Evolutionary conservation across 2,797 vertebrate genomes (phyloP).

Genomic region (Rhinella marina): DNA sequence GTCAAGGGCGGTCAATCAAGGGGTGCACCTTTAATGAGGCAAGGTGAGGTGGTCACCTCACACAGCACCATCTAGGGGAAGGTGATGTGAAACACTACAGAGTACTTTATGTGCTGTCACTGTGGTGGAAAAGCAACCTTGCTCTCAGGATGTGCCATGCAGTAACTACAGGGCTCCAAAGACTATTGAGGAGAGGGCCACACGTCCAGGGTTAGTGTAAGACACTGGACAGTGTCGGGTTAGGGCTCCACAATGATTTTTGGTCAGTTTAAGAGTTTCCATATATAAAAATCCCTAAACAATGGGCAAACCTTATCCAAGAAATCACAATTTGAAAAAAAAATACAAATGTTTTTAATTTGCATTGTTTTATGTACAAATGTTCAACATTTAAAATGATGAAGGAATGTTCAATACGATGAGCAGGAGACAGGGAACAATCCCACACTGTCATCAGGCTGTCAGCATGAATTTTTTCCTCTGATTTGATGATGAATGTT

Average conservation of each 20-base stretch:
- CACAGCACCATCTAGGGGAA: too few relatives aligned
- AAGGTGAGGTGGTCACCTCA: too few relatives aligned
- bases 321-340: conserved; percentile 22
- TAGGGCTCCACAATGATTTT: neutral
- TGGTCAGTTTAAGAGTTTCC: neutral
- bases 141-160: too few relatives aligned
- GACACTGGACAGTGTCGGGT: neutral
- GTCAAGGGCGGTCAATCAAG: neutral
- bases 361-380: conserved; percentile 49
- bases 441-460: conserved; percentile 36
- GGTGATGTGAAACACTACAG: too few relatives aligned
- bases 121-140: too few relatives aligned
- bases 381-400: conserved; percentile 43
- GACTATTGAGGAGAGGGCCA: too few relatives aligned
- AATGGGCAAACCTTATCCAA: conserved; percentile 10
- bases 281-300: neutral
- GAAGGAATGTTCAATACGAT: conserved; percentile 47
- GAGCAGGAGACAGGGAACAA: conserved; percentile 39
- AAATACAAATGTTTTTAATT: conserved; percentile 53
- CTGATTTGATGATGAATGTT: conserved; percentile 32
- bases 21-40: too few relatives aligned
- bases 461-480: conserved; percentile 39
- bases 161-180: too few relatives aligned
- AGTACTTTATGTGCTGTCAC: too few relatives aligned
- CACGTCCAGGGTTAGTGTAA: neutral